Evolutionary conservation across 2,888 invertebrate species (phyloP).

Genomic region (Imbricaverruca yamaguchii): DNA sequence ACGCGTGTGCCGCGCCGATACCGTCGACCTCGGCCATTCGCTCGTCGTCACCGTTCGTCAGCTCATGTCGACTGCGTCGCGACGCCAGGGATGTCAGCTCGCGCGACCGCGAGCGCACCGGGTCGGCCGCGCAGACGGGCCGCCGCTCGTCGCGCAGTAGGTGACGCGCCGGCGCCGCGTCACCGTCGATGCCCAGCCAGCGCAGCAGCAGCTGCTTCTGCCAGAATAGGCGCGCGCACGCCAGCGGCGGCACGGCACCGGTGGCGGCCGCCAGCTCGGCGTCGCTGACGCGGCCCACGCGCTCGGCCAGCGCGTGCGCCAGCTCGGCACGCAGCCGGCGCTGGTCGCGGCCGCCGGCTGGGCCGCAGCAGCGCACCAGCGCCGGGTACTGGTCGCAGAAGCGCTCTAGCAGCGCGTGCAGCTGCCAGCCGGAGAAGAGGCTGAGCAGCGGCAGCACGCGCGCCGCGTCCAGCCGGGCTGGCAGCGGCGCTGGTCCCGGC

Average conservation of each 20-base stretch:
- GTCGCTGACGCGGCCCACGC: constrained; percentile 43
- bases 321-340: constrained; percentile 37
- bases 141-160: constrained; percentile 45
- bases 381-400: constrained; percentile 19
- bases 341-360: not conserved
- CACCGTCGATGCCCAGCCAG: constrained; percentile 25
- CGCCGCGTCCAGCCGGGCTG: constrained; percentile 10
- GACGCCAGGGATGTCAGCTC: constrained; percentile 43
- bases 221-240: not conserved
- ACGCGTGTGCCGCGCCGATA: not conserved
- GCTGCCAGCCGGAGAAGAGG: not conserved
- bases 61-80: constrained; percentile 42
- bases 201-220: constrained; percentile 12
- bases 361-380: not conserved
- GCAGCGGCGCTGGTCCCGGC: not conserved
- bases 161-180: constrained; percentile 27
- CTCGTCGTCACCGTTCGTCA: constrained; percentile 37
- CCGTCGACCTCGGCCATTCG: constrained; percentile 37
- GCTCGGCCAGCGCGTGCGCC: constrained; percentile 40
- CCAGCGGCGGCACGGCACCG: constrained; percentile 23
- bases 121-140: constrained; percentile 36
- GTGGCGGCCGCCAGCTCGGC: constrained; percentile 44
- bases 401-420: constrained; percentile 22
- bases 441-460: constrained; percentile 10
- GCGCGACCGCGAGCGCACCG: constrained; percentile 16